Conservation (phyloP, 1,140 invertebrate genomes). For the Galleria mellonella region DNA sequence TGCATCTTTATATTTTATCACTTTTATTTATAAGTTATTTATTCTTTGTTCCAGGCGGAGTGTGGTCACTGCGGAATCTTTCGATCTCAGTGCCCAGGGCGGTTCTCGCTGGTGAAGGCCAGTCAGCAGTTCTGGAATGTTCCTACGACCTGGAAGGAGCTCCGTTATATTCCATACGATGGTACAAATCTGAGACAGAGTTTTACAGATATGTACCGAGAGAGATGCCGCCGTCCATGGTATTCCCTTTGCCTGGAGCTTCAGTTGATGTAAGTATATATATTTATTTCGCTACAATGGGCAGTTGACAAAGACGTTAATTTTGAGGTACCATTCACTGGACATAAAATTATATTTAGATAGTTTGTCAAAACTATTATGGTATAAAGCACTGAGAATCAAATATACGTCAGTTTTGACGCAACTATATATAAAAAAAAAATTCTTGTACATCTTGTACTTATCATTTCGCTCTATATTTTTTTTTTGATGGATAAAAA, state of each 20-base stretch:
- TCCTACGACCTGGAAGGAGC: conserved; percentile 86
- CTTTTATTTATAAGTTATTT: no score
- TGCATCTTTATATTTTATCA: no score
- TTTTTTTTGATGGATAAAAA: no score
- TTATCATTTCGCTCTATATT: no score
- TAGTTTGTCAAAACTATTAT: no score
- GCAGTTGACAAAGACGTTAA: no score
- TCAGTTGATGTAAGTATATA: conserved; percentile 83
- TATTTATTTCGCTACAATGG: neutral
- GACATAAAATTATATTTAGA: no score
- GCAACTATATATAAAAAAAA: no score
- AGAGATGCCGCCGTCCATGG: conserved; percentile 80
- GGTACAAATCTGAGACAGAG: conserved; percentile 86
- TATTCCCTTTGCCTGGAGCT: conserved; percentile 81
- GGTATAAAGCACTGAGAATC: no score
- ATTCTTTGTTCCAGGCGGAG: conserved; percentile 73
- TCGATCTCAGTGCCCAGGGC: conserved; percentile 84
- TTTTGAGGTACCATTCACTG: no score
- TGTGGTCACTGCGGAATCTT: conserved; percentile 80
- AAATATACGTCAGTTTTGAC: no score
- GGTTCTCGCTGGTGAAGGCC: conserved; percentile 80
- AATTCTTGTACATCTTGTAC: no score
- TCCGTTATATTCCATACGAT: conserved; percentile 87
- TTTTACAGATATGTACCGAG: conserved; percentile 85
- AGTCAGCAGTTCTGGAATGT: conserved; percentile 82